Evolutionary conservation across 2,888 invertebrate species (phyloP).

Genomic region (Melanophora roralis): DNA sequence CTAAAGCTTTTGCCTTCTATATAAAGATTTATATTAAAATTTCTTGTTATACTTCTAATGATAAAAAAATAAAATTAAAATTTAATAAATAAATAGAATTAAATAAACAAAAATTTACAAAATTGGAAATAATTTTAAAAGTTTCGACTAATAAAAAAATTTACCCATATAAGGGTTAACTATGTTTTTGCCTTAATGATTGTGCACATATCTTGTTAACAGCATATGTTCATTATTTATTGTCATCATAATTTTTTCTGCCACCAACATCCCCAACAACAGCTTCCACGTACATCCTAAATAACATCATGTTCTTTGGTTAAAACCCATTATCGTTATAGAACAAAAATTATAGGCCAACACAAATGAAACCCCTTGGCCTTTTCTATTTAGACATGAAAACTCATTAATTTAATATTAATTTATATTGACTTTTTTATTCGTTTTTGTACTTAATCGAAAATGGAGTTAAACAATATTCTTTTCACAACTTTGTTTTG

Average conservation of each 20-base stretch:
- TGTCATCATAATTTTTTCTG: too few relatives aligned
- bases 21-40: too few relatives aligned
- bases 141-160: too few relatives aligned
- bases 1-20: too few relatives aligned
- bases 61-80: too few relatives aligned
- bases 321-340: constrained; percentile 9
- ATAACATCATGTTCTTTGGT: not conserved
- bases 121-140: too few relatives aligned
- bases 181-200: not conserved
- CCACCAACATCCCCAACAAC: not conserved
- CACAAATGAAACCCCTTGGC: not conserved
- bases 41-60: too few relatives aligned
- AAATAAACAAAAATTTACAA: too few relatives aligned
- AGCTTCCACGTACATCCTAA: not conserved
- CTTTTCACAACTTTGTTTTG: not conserved
- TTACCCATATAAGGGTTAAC: too few relatives aligned
- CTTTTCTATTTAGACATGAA: not conserved
- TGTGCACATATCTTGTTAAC: constrained; percentile 15
- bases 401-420: constrained; percentile 6
- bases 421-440: constrained; percentile 5
- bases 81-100: too few relatives aligned
- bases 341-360: not conserved
- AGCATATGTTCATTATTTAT: constrained; percentile 23
- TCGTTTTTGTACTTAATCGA: not conserved
- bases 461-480: not conserved